Percentiles rank a stretch among this genome's conserved stretches.
Conservation (phyloP, 2,797 vertebrate genomes). For the Gambelia wislizenii region DNA sequence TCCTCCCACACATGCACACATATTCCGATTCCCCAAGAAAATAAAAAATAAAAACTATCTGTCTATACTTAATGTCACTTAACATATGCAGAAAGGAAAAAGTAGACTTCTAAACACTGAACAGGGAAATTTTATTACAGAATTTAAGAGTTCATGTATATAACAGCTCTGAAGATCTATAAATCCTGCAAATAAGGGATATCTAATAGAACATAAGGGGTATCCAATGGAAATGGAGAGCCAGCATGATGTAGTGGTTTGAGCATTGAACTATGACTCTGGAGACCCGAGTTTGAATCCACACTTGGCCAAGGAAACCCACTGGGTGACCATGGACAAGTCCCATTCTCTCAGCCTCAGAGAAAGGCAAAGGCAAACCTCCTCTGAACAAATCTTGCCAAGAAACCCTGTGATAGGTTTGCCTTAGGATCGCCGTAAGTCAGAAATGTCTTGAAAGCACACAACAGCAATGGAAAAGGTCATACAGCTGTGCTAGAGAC, state of each 20-base stretch:
- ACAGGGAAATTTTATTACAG: not conserved
- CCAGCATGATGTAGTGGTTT: too few relatives aligned
- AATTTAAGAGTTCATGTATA: not conserved
- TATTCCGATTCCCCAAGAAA: not conserved
- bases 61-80: not conserved
- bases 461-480: not conserved
- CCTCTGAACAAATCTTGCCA: too few relatives aligned
- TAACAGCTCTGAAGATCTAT: not conserved
- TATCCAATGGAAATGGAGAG: conserved; percentile 30
- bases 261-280: too few relatives aligned
- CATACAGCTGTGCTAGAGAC: not conserved
- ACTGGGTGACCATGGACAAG: too few relatives aligned
- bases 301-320: too few relatives aligned
- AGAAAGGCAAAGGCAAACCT: too few relatives aligned
- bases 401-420: too few relatives aligned
- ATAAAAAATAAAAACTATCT: not conserved
- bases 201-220: not conserved
- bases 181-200: not conserved
- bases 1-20: not conserved
- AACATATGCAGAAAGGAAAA: not conserved
- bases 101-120: not conserved
- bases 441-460: too few relatives aligned
- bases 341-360: too few relatives aligned
- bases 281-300: too few relatives aligned
- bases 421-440: too few relatives aligned